Conservation (phyloP, 2,888 invertebrate species). For the Kryphioiulus occultus region DNA sequence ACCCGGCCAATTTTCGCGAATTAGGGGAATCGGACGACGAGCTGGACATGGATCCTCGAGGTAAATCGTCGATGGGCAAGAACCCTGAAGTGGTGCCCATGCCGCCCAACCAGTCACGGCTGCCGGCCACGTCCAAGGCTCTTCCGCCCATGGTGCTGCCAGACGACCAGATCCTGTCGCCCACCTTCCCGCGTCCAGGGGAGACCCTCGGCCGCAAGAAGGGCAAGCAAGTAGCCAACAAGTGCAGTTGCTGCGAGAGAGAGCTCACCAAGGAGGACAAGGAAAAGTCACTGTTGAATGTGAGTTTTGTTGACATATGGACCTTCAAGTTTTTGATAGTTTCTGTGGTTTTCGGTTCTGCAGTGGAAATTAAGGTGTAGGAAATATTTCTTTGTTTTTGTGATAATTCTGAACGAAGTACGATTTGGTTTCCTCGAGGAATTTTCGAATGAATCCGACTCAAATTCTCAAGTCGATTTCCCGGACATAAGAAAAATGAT, state of each 20-base stretch:
- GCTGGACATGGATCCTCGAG: neutral
- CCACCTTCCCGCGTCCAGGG: neutral
- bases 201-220: neutral
- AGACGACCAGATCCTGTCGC: neutral
- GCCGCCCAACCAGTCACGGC: neutral
- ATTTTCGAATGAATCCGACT: no score
- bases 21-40: neutral
- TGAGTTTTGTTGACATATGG: no score
- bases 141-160: neutral
- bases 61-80: neutral
- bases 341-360: no score
- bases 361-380: no score
- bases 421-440: no score
- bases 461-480: no score
- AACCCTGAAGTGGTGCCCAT: neutral
- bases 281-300: neutral
- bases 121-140: neutral
- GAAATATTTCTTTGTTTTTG: no score
- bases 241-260: neutral
- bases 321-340: no score
- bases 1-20: neutral
- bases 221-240: neutral
- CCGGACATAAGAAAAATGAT: no score
- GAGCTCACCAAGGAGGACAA: conserved; percentile 12
- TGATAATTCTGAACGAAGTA: no score